Percentiles rank a stretch among this genome's conserved stretches.
Conservation (phyloP, 1,140 invertebrate genomes). For the Eciton burchellii region DNA sequence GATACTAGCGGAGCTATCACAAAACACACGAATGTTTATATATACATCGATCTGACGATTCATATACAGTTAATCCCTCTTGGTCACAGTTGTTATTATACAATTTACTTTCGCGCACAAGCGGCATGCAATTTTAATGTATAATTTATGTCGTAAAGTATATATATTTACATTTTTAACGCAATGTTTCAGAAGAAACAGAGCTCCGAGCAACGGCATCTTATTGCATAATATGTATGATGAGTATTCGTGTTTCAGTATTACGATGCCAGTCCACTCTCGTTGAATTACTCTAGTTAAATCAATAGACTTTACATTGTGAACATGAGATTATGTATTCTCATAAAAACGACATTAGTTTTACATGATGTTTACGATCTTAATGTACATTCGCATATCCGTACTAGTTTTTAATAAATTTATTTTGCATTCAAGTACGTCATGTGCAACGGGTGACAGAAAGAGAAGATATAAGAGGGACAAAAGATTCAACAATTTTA, state of each 20-base stretch:
- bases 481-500: conserved; percentile 23
- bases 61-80: conserved; percentile 66
- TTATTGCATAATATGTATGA: conserved; percentile 40
- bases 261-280: conserved; percentile 1
- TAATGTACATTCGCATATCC: not conserved
- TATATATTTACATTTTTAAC: conserved; percentile 68
- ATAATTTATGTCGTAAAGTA: conserved; percentile 59
- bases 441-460: conserved; percentile 10
- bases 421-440: conserved; percentile 41
- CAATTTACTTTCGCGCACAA: conserved; percentile 69
- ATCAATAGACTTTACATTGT: conserved; percentile 27
- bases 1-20: conserved; percentile 64
- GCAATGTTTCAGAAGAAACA: conserved; percentile 54
- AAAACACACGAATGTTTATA: conserved; percentile 51
- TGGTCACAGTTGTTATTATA: conserved; percentile 73
- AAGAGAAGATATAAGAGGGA: not conserved
- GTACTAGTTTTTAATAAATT: conserved; percentile 36
- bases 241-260: conserved; percentile 37
- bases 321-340: conserved; percentile 31
- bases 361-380: conserved; percentile 7
- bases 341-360: conserved; percentile 43
- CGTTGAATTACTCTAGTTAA: conserved; percentile 41
- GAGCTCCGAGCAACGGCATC: conserved; percentile 58
- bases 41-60: conserved; percentile 67
- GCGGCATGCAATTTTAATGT: conserved; percentile 67